phyloP scores from a whole-genome alignment of 1,140 invertebrate species.

The Drosophila ohnishii region DNA sequence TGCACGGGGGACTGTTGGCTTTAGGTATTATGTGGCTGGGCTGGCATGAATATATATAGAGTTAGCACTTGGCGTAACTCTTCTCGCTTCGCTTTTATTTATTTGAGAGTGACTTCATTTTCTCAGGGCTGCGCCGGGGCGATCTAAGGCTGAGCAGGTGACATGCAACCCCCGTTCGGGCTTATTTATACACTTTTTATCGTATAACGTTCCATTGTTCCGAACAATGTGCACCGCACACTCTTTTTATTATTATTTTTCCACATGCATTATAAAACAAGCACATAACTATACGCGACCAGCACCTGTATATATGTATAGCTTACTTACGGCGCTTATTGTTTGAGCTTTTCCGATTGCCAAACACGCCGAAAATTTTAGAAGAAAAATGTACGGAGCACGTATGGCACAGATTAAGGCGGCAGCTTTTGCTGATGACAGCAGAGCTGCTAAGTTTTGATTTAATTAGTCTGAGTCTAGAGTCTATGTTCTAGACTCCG shows the following conservation, averaged over 20 bases:
- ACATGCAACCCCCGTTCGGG: slow-evolving; percentile 68
- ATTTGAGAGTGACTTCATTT: slow-evolving; percentile 71
- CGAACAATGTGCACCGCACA: slow-evolving; percentile 62
- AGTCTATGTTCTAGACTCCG: slow-evolving; percentile 1
- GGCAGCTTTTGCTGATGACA: slow-evolving; percentile 44
- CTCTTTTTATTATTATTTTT: slow-evolving; percentile 41
- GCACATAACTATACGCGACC: slow-evolving; percentile 35
- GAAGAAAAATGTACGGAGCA: slow-evolving; percentile 38
- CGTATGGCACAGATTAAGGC: slow-evolving; percentile 56
- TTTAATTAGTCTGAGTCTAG: slow-evolving; percentile 55
- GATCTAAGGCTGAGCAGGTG: slow-evolving; percentile 41
- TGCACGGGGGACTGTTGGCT: slow-evolving; percentile 23
- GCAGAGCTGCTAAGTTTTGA: slow-evolving; percentile 22
- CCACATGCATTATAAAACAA: slow-evolving; percentile 73
- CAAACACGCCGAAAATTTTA: slow-evolving; percentile 51
- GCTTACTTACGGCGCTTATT: slow-evolving; percentile 52
- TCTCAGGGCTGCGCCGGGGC: slow-evolving; percentile 52
- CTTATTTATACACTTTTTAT: slow-evolving; percentile 70
- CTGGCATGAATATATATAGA: slow-evolving; percentile 62
- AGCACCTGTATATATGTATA: slow-evolving; percentile 29
- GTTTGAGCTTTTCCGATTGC: slow-evolving; percentile 57
- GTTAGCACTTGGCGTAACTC: slow-evolving; percentile 76
- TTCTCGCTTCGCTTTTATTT: slow-evolving; percentile 58
- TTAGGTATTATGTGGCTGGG: slow-evolving; percentile 38
- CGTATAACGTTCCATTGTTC: slow-evolving; percentile 76